Evolutionary conservation across 1,140 invertebrate species (phyloP).

Genomic region (Leptinotarsa texana): DNA sequence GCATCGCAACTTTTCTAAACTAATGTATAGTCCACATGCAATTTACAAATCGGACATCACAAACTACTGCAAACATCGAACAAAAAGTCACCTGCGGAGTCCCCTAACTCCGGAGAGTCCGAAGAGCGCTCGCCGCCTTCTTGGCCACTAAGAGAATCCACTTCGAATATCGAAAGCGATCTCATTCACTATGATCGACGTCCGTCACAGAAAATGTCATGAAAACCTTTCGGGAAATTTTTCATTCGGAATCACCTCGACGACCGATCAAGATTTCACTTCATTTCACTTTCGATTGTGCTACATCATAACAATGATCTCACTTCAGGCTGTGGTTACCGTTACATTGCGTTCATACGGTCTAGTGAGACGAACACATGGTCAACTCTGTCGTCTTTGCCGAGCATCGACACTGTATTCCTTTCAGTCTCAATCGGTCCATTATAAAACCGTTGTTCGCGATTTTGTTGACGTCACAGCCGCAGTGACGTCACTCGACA

Average conservation of each 20-base stretch:
- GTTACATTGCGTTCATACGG: background rate
- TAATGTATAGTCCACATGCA: conserved; percentile 37
- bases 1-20: conserved; percentile 44
- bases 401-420: conserved; percentile 49
- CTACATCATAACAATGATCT: background rate
- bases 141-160: conserved; percentile 51
- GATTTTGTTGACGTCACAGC: conserved; percentile 44
- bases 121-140: conserved; percentile 50
- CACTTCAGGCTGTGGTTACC: background rate
- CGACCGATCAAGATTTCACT: conserved; percentile 19
- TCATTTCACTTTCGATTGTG: conserved; percentile 10
- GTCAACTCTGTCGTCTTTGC: conserved; percentile 39
- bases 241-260: too few species aligned
- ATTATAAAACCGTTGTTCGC: conserved; percentile 52
- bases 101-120: conserved; percentile 45
- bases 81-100: conserved; percentile 52
- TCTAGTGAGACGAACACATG: conserved; percentile 23
- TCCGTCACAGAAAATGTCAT: conserved; percentile 2
- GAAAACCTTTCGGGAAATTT: background rate
- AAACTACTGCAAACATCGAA: conserved; percentile 18
- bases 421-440: conserved; percentile 50
- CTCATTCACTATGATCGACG: conserved; percentile 38
- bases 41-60: conserved; percentile 19
- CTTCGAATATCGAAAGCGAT: conserved; percentile 47
- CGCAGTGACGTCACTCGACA: conserved; percentile 37